Percentiles rank a stretch among this genome's conserved stretches.
These are phyloP conservation scores for Cynopterus brachyotis DNA, from an alignment of 2,113 vertebrate genomes.

Conservation along the genomic window DNA sequence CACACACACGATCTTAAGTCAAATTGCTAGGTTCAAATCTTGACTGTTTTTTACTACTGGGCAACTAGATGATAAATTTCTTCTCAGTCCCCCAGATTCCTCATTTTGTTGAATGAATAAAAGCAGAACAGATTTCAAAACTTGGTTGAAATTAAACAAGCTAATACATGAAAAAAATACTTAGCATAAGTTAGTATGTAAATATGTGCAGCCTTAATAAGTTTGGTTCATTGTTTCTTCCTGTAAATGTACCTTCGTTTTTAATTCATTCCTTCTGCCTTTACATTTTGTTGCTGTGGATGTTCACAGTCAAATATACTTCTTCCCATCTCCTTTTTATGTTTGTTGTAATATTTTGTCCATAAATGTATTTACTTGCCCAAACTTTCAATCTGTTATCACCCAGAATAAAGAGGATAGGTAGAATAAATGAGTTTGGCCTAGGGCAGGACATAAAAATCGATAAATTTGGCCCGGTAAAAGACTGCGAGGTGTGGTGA, in stretches of 20 bases:
- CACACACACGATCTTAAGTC: neutral
- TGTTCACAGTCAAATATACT: neutral
- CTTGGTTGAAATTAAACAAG: neutral
- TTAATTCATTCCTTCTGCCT: neutral
- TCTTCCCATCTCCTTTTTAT: neutral
- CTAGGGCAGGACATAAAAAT: neutral
- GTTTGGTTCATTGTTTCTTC: neutral
- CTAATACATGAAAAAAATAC: neutral
- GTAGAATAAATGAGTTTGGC: neutral
- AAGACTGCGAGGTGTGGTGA: neutral
- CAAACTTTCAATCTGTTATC: neutral
- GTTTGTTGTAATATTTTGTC: neutral
- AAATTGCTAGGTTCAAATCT: neutral
- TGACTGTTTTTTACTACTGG: neutral
- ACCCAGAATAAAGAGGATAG: neutral
- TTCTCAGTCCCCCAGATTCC: neutral
- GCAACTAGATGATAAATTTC: neutral
- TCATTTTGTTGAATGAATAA: neutral
- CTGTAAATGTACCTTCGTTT: neutral
- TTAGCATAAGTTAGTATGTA: neutral
- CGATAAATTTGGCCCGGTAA: neutral
- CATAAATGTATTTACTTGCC: neutral
- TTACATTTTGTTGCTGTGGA: neutral
- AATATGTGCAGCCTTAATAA: neutral
- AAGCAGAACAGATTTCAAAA: neutral